Conservation (phyloP, 2,888 invertebrate species). For the Spatulosminthurus flaviceps region DNA sequence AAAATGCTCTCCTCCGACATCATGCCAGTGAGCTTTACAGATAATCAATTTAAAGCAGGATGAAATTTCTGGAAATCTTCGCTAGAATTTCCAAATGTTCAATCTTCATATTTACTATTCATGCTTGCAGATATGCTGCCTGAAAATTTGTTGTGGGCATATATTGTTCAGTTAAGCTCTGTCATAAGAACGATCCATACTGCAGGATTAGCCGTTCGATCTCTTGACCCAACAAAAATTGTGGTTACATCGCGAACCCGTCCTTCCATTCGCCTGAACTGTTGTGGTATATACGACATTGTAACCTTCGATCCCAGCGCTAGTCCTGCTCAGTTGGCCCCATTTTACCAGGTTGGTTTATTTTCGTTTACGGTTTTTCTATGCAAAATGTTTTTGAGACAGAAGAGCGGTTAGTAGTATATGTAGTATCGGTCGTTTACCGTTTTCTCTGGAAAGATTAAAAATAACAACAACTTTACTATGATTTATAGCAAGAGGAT, state of each 20-base stretch:
- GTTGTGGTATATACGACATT: slow-evolving; percentile 82
- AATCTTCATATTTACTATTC: too few relatives aligned
- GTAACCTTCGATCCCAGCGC: slow-evolving; percentile 78
- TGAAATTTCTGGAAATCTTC: too few relatives aligned
- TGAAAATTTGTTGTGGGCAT: slow-evolving; percentile 93
- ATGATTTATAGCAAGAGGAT: slow-evolving; percentile 81
- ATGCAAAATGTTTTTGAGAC: too few relatives aligned
- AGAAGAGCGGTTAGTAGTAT: too few relatives aligned
- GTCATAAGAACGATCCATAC: slow-evolving; percentile 91
- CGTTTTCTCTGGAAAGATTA: background rate
- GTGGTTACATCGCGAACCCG: slow-evolving; percentile 76
- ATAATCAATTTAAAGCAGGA: too few relatives aligned
- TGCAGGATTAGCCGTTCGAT: slow-evolving; percentile 79
- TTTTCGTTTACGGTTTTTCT: background rate
- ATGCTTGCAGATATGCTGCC: slow-evolving; percentile 75
- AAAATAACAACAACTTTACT: background rate
- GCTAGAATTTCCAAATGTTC: too few relatives aligned
- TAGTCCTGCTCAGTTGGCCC: slow-evolving; percentile 72
- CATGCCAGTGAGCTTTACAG: slow-evolving; percentile 67
- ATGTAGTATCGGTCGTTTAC: too few relatives aligned
- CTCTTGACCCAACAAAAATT: slow-evolving; percentile 92
- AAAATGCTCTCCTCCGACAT: slow-evolving; percentile 81
- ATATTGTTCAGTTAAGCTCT: slow-evolving; percentile 93
- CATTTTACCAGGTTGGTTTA: slow-evolving; percentile 74
- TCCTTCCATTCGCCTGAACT: slow-evolving; percentile 79